Evolutionary conservation across 2,888 invertebrate species (phyloP).

Genomic region (Opisthograptis luteolata): DNA sequence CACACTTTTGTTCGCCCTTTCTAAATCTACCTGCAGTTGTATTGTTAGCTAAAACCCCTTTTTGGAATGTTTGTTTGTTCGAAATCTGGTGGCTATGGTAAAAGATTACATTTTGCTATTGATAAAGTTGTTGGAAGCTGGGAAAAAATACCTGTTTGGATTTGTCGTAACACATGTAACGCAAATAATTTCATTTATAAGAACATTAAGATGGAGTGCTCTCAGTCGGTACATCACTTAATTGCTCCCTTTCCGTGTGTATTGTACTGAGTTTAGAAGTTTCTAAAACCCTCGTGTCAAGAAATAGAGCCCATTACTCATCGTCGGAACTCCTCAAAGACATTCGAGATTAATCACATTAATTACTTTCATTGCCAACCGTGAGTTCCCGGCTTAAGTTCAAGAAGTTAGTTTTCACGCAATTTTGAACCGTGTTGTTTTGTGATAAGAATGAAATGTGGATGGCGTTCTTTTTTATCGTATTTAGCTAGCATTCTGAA

Average conservation of each 20-base stretch:
- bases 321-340: slow-evolving; percentile 59
- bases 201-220: too few species aligned
- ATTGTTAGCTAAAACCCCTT: neutral
- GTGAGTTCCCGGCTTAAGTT: slow-evolving; percentile 48
- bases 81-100: neutral
- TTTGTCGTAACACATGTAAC: too few species aligned
- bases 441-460: slow-evolving; percentile 3
- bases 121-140: neutral
- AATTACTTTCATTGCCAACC: slow-evolving; percentile 67
- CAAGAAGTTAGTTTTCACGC: slow-evolving; percentile 22
- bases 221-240: too few species aligned
- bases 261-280: slow-evolving; percentile 25
- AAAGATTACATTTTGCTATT: neutral
- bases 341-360: slow-evolving; percentile 75
- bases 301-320: slow-evolving; percentile 63
- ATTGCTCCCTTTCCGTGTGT: too few species aligned
- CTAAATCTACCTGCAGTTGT: neutral
- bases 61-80: neutral
- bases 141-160: too few species aligned
- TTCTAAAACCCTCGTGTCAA: slow-evolving; percentile 23
- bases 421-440: slow-evolving; percentile 12
- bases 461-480: neutral
- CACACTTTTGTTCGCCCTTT: neutral
- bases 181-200: too few species aligned
- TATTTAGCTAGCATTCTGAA: too few species aligned